Base-by-base conservation (phyloP, 1,140 invertebrate genomes). In the Drosophila pectinifera region DNA sequence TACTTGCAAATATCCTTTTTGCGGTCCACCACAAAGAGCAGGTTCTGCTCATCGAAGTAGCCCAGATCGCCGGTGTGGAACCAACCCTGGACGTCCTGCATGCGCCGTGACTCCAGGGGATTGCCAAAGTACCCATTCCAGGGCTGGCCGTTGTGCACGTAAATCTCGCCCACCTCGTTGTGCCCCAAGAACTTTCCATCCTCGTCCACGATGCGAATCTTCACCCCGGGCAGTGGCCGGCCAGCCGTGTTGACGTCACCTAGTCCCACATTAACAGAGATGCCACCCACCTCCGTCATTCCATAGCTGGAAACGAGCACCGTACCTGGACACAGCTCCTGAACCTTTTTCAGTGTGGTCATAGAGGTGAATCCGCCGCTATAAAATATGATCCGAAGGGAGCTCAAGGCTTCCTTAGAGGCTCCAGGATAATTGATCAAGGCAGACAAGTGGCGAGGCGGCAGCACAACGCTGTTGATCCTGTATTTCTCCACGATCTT, bases 1-100 rank as follows among this genome's bases (percentile, higher is more conserved):
- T 95, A 96, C 91, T 97, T 97, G 43, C 96, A 95, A 10, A 97
- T 93, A 88, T 96, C 96, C 73, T 96, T 97, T 8, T 96, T 82
- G 42, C 96, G 92, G 77, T 96, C 96, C 0, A 96, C 94, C 70
- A 96, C 94, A 64, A 92, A 96, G 64, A 96, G 94, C 57, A 92
- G 94, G 2, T 93, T 93, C 16, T 95, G 92, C 7, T 95, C 93
- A 61, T 96, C 95, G 55, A 94, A 94, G 78, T 95, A 95, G 10
- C 94, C 94, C 46, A 97, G 88, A 84, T 97, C 96, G n/a, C 96
- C 96, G 13, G 96, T 95, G 70, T 95, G 94, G 14, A 96, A 91
- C 94, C 95, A 97, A n/a, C 96, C 95, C 36, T 95, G 94, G 49
- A 94, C 83, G 57, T 94, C 93, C 67, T 93, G 93, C 8, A 91